A percentile compares a stretch with the other conserved stretches of the same genome.
phyloP scores from a whole-genome alignment of 2,888 invertebrate species.

The Rhabditophanes sp. region DNA sequence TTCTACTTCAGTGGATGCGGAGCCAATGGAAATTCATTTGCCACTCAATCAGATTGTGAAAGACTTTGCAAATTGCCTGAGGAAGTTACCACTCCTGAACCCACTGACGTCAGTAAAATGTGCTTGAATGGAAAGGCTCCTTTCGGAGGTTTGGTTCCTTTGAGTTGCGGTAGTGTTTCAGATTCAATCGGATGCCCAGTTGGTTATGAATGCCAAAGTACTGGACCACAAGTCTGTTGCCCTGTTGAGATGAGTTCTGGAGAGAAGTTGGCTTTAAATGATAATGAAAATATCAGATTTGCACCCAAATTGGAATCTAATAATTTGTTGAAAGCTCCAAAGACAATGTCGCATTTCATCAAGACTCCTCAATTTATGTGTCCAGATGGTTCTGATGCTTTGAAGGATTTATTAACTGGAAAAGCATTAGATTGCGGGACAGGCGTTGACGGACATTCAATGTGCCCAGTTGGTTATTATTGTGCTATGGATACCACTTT shows the following conservation, averaged over 20 bases:
- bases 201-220: conserved; percentile 33
- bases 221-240: conserved; percentile 42
- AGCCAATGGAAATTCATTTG: conserved; percentile 32
- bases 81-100: conserved; percentile 3
- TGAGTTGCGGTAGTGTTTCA: conserved; percentile 33
- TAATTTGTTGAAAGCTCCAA: conserved; percentile 4
- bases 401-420: conserved; percentile 9
- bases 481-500: conserved; percentile 40
- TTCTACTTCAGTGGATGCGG: conserved; percentile 43
- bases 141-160: conserved; percentile 36
- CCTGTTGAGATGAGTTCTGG: conserved; percentile 25
- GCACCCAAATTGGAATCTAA: conserved; percentile 5
- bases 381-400: conserved; percentile 24
- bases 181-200: conserved; percentile 41
- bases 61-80: conserved; percentile 25
- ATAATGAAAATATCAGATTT: conserved; percentile 4
- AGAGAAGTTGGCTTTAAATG: too few relatives aligned
- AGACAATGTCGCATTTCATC: conserved; percentile 4
- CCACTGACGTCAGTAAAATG: conserved; percentile 9
- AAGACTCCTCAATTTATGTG: too few relatives aligned
- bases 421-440: conserved; percentile 26
- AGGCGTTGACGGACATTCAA: conserved; percentile 39
- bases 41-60: conserved; percentile 29
- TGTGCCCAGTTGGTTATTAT: conserved; percentile 41
- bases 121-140: conserved; percentile 32